Conservation (phyloP, 2,113 vertebrate genomes). For the Barbus barbus region DNA sequence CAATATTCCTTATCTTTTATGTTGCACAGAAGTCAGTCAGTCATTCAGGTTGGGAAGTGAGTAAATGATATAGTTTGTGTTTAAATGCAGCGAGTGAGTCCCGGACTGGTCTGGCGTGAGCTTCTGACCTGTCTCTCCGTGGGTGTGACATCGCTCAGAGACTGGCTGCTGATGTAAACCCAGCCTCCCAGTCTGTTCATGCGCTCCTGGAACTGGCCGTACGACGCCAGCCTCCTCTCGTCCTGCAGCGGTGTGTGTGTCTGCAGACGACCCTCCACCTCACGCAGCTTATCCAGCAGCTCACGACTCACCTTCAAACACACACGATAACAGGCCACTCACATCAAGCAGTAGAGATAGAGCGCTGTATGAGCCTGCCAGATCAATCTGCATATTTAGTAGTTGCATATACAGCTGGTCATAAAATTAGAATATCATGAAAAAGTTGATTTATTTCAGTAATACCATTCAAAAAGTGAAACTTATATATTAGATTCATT, state of each 20-base stretch:
- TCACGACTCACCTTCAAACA: constrained; percentile 77
- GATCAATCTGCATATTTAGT: too few relatives aligned
- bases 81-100: too few relatives aligned
- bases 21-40: not conserved
- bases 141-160: constrained; percentile 59
- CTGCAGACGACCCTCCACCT: constrained; percentile 75
- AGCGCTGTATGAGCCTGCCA: not conserved
- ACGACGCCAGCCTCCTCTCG: too few relatives aligned
- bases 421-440: too few relatives aligned
- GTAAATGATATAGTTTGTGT: too few relatives aligned
- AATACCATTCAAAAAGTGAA: too few relatives aligned
- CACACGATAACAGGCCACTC: not conserved
- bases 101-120: not conserved
- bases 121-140: constrained; percentile 70
- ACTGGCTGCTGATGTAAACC: constrained; percentile 72
- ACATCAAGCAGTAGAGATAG: not conserved
- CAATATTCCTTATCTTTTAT: not conserved
- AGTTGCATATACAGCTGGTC: too few relatives aligned
- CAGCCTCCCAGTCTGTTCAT: constrained; percentile 73
- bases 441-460: too few relatives aligned
- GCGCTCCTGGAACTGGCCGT: constrained; percentile 72
- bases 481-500: too few relatives aligned
- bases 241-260: constrained; percentile 56
- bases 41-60: too few relatives aligned
- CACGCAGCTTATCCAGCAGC: constrained; percentile 78